These are phyloP conservation scores for Cerastis rubricosa DNA, from an alignment of 2,888 invertebrate species.

Conservation along the genomic window DNA sequence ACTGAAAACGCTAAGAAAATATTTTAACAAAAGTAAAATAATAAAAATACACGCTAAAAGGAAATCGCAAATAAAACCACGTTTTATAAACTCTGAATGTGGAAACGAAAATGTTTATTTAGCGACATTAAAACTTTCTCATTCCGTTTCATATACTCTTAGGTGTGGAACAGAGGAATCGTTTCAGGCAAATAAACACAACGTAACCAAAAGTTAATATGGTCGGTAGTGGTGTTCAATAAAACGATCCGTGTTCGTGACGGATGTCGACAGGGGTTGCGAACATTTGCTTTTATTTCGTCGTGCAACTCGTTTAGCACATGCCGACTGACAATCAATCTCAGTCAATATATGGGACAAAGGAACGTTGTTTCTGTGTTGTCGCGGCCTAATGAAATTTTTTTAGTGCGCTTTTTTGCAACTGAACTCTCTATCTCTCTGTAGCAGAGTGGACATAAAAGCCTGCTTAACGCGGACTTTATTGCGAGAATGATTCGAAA, in stretches of 20 bases:
- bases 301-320: constrained; percentile 87
- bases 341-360: constrained; percentile 88
- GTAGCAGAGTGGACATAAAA: constrained; percentile 45
- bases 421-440: constrained; percentile 52
- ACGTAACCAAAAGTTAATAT: constrained; percentile 81
- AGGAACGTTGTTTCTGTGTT: constrained; percentile 84
- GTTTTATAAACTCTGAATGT: constrained; percentile 50
- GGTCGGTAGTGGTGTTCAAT: constrained; percentile 81
- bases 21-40: constrained; percentile 41
- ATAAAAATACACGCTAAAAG: constrained; percentile 47
- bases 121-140: constrained; percentile 60
- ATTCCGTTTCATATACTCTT: constrained; percentile 43
- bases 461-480: constrained; percentile 37
- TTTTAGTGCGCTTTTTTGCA: constrained; percentile 75
- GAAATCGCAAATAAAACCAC: constrained; percentile 45
- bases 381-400: constrained; percentile 85
- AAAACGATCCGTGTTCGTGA: constrained; percentile 84
- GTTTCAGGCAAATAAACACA: constrained; percentile 67
- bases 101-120: constrained; percentile 58
- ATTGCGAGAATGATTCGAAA: constrained; percentile 32
- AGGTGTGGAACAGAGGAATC: constrained; percentile 63
- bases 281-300: constrained; percentile 88
- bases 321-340: constrained; percentile 89
- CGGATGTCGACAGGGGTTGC: constrained; percentile 85
- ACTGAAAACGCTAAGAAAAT: constrained; percentile 29